phyloP scores from a whole-genome alignment of 2,113 vertebrate species.

The Oceanodroma tethys region DNA sequence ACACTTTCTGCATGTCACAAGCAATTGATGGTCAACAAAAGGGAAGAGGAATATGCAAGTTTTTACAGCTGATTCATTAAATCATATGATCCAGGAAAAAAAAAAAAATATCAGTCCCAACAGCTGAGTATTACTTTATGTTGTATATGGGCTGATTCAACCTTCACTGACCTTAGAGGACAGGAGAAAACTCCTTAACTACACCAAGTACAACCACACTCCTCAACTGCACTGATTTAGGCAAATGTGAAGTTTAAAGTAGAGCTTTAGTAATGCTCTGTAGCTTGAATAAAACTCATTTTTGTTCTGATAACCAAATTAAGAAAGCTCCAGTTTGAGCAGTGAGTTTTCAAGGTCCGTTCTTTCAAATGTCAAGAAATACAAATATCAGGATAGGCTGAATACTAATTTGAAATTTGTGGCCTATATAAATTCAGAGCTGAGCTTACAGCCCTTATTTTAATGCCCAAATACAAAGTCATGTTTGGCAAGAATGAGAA shows the following conservation, averaged over 20 bases:
- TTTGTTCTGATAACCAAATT: background rate
- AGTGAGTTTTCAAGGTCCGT: background rate
- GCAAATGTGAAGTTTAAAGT: background rate
- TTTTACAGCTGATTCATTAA: background rate
- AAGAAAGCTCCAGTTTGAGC: background rate
- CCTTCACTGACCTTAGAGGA: background rate
- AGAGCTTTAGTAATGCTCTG: background rate
- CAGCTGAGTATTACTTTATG: background rate
- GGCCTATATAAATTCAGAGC: background rate
- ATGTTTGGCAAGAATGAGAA: background rate
- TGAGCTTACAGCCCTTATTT: background rate
- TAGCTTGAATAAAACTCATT: background rate
- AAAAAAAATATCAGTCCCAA: background rate
- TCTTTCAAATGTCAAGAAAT: background rate
- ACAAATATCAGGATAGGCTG: background rate
- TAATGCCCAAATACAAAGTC: background rate
- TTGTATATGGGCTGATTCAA: background rate
- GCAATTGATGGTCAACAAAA: background rate
- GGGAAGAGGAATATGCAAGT: background rate
- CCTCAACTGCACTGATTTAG: background rate
- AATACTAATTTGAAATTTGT: background rate
- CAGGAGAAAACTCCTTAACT: background rate
- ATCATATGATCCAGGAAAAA: rapidly evolving
- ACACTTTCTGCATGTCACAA: background rate
- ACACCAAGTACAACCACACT: background rate